Evolutionary conservation across 2,113 vertebrate genomes (phyloP).

Genomic region (Nesoenas mayeri): DNA sequence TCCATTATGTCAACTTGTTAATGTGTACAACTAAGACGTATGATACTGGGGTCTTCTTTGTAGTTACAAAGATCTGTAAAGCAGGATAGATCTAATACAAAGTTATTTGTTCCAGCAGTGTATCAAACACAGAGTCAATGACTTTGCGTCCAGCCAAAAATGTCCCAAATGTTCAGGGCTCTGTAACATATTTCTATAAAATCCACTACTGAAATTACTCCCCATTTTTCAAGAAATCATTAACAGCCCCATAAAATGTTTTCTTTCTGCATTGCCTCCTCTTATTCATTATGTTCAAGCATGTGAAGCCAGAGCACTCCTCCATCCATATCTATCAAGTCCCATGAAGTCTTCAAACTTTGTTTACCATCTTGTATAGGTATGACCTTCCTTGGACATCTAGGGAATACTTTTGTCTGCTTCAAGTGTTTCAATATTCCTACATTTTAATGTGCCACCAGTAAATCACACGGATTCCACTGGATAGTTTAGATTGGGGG

Average conservation of each 20-base stretch:
- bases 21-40: background rate
- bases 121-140: background rate
- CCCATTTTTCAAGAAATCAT: background rate
- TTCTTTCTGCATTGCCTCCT: background rate
- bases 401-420: background rate
- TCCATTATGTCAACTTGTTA: background rate
- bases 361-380: background rate
- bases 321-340: background rate
- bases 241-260: background rate
- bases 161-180: background rate
- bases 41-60: background rate
- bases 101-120: background rate
- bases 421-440: background rate
- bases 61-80: background rate
- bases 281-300: background rate
- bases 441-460: background rate
- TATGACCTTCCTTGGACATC: background rate
- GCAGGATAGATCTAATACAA: background rate
- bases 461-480: background rate
- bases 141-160: background rate
- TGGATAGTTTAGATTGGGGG: rapidly evolving
- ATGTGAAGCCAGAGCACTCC: background rate
- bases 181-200: background rate
- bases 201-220: background rate
- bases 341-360: background rate